Evolutionary conservation across 1,140 invertebrate genomes (phyloP), one percentile per base, ranked within the genome.

Genomic region (Camponotus vicinus): DNA sequence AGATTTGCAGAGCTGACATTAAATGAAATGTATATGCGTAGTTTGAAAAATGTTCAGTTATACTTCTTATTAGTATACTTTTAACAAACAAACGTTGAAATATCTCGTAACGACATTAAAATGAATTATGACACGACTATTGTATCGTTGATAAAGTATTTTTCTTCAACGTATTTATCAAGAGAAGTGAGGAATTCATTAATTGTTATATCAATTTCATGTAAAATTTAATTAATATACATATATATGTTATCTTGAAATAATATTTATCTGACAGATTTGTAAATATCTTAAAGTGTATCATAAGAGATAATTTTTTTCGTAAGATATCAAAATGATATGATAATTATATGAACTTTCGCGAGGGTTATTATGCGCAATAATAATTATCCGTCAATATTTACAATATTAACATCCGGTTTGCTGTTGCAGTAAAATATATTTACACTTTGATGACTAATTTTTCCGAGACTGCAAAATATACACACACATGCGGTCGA

Each of bases 331-430:
- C 6, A 67, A 67, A n/a, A 42, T 5, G 13, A 52, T 45, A 27
- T 1, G n/a, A 40, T 55, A 40, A 6, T 9, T n/a, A 21, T 40
- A 18, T 52, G 5, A 57, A 8, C 49, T 80, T 21, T 69, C n/a
- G 2, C 13, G 4, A 59, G 18, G 4, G 34, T 80, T 57, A 34
- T 42, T 11, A 0, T 55, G 45, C 11, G 42, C 32, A 21, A 67
- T 42, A 4, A 52, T 11, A 6, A 7, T 5, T 45, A 80, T 57
- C 21, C 21, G 21, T 63, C 57, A 63, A 37, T 9, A 8, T 69
- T 34, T n/a, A 57, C 15, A 37, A 80, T 70, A 21, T 49, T 34
- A 70, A 80, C 49, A 40, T 80, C 77, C 77, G 45, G 45, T 55
- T 57, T 4, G 34, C 42, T 49, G 27, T 70, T 80, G 21, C 64